These are phyloP conservation scores for Cynoglossus semilaevis DNA, from an alignment of 2,113 vertebrate genomes.

Conservation along the genomic window DNA sequence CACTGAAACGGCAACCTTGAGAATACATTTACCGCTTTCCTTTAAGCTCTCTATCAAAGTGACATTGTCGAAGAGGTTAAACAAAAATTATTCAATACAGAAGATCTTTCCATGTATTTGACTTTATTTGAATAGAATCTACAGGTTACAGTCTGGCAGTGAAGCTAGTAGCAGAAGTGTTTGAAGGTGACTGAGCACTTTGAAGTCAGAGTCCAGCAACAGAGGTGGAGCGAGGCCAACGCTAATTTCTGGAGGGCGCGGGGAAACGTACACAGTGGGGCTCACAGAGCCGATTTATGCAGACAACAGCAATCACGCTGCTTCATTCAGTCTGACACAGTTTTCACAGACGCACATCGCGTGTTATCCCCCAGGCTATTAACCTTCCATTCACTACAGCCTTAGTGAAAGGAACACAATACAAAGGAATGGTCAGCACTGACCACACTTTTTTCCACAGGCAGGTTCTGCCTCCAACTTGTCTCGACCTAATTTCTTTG, in stretches of 20 bases:
- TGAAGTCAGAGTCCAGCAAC: background rate
- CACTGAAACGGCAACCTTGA: background rate
- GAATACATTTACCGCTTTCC: background rate
- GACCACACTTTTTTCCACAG: too few relatives aligned
- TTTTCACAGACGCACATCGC: constrained; percentile 10
- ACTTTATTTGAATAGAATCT: background rate
- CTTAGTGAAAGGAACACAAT: background rate
- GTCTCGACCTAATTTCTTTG: background rate
- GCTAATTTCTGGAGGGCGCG: background rate
- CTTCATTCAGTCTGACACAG: constrained; percentile 12
- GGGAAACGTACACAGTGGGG: background rate
- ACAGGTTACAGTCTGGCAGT: too few relatives aligned
- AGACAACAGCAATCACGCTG: constrained; percentile 4
- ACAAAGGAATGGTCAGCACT: too few relatives aligned
- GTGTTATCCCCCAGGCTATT: constrained; percentile 3
- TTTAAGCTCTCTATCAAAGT: background rate
- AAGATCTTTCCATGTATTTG: background rate
- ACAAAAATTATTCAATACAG: background rate
- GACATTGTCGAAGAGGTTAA: background rate
- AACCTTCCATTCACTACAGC: constrained; percentile 6
- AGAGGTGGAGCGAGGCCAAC: background rate
- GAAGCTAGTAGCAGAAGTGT: background rate
- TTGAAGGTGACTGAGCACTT: background rate
- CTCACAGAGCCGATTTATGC: background rate
- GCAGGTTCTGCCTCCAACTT: background rate